Conservation (phyloP, 2,888 invertebrate genomes). For the Lochmaea crataegi region DNA sequence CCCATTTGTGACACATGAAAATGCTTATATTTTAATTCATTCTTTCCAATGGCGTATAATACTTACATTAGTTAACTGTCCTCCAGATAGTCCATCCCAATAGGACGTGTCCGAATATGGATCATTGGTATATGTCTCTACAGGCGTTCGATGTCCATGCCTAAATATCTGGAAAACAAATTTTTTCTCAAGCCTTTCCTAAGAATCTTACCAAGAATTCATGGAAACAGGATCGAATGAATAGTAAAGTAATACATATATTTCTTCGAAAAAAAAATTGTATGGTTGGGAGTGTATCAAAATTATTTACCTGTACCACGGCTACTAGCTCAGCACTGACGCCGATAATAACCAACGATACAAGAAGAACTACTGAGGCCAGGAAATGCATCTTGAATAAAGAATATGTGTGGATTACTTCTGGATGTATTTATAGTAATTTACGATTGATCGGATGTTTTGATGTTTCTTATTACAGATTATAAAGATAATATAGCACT, state of each 20-base stretch:
- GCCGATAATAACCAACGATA: not conserved
- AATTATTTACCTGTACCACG: not conserved
- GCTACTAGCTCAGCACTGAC: not conserved
- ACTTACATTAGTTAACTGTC: conserved; percentile 43
- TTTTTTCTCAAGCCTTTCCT: not conserved
- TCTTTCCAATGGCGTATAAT: not conserved
- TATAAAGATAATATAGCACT: not conserved
- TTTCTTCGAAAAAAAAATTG: not conserved
- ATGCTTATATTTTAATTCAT: no score
- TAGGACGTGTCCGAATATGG: conserved; percentile 30
- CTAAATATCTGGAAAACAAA: conserved; percentile 35
- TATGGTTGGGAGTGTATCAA: not conserved
- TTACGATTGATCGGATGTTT: no score
- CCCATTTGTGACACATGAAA: no score
- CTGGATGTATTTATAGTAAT: no score
- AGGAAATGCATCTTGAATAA: not conserved
- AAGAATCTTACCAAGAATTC: no score
- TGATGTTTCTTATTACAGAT: not conserved
- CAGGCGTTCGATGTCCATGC: conserved; percentile 42
- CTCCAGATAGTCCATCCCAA: conserved; percentile 35
- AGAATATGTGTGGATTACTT: not conserved
- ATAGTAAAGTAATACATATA: no score
- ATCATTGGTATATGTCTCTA: conserved; percentile 18
- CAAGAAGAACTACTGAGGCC: not conserved
- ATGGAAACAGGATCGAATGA: no score